phyloP scores from a whole-genome alignment of 2,797 vertebrate genomes.

The Coreius guichenoti region DNA sequence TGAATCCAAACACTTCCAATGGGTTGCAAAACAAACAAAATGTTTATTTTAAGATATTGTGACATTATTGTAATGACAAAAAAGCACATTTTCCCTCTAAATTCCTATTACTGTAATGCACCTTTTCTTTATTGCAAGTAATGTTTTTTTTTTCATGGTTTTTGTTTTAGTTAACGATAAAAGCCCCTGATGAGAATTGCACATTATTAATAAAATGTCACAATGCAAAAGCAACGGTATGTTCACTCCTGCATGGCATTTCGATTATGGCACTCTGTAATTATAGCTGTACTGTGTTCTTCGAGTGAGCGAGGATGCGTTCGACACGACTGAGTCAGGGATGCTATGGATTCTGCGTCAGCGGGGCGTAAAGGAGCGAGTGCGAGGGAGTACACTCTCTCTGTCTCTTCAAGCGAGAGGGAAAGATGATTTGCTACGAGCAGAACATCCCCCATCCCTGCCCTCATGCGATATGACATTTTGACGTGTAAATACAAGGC shows the following conservation, averaged over 20 bases:
- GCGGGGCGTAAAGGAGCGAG: conserved; percentile 50
- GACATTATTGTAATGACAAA: not conserved
- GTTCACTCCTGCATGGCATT: conserved; percentile 1
- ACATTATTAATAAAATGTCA: no score
- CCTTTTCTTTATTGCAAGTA: no score
- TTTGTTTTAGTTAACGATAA: no score
- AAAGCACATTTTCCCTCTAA: not conserved
- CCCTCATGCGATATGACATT: conserved; percentile 72
- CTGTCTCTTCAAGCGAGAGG: conserved; percentile 64
- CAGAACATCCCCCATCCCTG: conserved; percentile 54
- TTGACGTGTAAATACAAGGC: conserved; percentile 67
- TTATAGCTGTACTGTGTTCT: conserved; percentile 19
- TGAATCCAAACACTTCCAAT: not conserved
- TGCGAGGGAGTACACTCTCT: conserved; percentile 66
- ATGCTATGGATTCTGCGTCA: conserved; percentile 48
- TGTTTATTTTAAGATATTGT: not conserved
- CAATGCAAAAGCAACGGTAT: no score
- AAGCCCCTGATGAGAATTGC: no score
- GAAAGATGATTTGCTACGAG: conserved; percentile 44
- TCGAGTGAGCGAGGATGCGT: not conserved
- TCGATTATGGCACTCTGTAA: not conserved
- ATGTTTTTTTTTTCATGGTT: no score
- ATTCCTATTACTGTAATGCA: not conserved
- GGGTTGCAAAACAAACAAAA: not conserved
- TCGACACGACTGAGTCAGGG: conserved; percentile 54